Evolutionary conservation across 2,888 invertebrate species (phyloP), one percentile per base, ranked within the genome.

Genomic region (Chrysolina haemoptera): DNA sequence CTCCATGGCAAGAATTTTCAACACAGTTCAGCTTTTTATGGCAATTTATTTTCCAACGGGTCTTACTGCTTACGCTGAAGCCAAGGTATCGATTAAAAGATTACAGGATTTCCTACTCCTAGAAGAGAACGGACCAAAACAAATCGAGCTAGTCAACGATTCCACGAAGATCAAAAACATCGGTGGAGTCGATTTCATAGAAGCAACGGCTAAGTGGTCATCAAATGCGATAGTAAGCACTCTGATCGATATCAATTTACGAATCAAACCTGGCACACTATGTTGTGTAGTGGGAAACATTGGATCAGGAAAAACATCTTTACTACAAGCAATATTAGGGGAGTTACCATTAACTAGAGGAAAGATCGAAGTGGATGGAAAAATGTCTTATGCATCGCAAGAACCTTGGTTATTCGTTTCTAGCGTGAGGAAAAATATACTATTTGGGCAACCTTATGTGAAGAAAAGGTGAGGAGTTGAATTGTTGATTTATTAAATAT

Each of bases 361-460:
- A 0, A 89, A 88, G 0, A 83, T 95, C 62, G 85, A 89, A 2
- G 86, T 94, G n/a, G 89, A 89, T 1, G 95, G 95, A 8, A 87
- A 87, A 1, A 81, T 93, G 14, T 89, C 93, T 0, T 96, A 94
- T 85, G 93, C 94, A 1, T 91, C 94, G 67, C 95, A 96, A 88
- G 94, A 95, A 80, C 92, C 96, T 0, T 96, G 96, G 96, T 87
- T 93, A 1, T 93, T 93, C 81, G 90, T 91, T 0, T 92, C 91
- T 0, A 92, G 92, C 4, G 90, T 96, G 0, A 89, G 93, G 59
- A 93, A 95, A 81, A 96, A 96, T 85, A 94, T 96, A 74, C 88
- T 95, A 12, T 96, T 96, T 85, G 96, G 95, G 0, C 89, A 91
- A 76, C 89, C 90, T 0, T 93, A 90, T 81, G 90, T 91, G 76